Evolutionary conservation across 92 coral and sea anemone genomes (phyloP).

Genomic region (Bergia sp.): DNA sequence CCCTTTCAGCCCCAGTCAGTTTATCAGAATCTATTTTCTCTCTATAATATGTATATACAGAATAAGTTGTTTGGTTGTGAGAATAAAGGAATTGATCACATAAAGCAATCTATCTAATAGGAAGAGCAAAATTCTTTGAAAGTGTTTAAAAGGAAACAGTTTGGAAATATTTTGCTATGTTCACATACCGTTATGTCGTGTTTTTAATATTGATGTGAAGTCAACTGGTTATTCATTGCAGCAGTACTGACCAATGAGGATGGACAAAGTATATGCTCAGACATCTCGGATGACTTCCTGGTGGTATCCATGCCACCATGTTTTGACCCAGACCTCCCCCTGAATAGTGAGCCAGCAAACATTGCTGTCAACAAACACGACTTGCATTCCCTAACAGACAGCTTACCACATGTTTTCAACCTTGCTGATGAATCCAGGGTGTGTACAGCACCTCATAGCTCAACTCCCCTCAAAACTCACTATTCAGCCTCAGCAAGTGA

Average conservation of each 20-base stretch:
- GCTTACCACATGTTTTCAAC: slow-evolving; percentile 14
- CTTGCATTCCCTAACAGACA: slow-evolving; percentile 2
- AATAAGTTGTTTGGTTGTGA: too few relatives aligned
- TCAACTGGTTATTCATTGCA: not conserved
- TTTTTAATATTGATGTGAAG: not conserved
- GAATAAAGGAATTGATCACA: too few relatives aligned
- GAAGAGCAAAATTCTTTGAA: too few relatives aligned
- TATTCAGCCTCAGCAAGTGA: not conserved
- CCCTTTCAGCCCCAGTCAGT: too few relatives aligned
- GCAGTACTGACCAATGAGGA: slow-evolving; percentile 39
- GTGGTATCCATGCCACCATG: slow-evolving; percentile 96
- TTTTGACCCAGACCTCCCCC: slow-evolving; percentile 88
- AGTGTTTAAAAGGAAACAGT: too few relatives aligned
- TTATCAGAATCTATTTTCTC: too few relatives aligned
- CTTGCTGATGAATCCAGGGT: not conserved
- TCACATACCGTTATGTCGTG: too few relatives aligned
- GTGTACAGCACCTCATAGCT: not conserved
- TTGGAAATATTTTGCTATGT: too few relatives aligned
- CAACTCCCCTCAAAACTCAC: not conserved
- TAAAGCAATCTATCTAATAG: too few relatives aligned
- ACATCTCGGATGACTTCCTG: slow-evolving; percentile 76
- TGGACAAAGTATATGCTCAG: slow-evolving; percentile 61
- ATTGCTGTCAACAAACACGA: slow-evolving; percentile 56
- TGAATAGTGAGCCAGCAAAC: slow-evolving; percentile 68
- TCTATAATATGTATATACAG: too few relatives aligned